Conservation (phyloP, 2,888 invertebrate species). For the Adineta ricciae region DNA sequence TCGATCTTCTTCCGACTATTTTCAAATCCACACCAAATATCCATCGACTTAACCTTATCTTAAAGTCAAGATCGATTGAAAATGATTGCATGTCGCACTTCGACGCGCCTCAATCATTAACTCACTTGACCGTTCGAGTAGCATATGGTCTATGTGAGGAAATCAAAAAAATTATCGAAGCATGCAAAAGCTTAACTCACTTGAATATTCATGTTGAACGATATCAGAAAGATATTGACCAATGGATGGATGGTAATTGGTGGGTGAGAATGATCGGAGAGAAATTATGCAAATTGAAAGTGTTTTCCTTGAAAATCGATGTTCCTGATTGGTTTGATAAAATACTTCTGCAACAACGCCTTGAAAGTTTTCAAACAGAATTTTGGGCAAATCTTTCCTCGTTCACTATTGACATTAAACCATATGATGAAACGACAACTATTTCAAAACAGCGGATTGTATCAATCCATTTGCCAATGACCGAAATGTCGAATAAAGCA, state of each 20-base stretch:
- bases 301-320: neutral
- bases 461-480: neutral
- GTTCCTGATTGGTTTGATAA: neutral
- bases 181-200: neutral
- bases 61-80: neutral
- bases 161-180: neutral
- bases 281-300: neutral
- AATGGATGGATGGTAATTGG: neutral
- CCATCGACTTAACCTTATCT: neutral
- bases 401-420: neutral
- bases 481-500: neutral
- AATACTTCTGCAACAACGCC: neutral
- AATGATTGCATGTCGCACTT: neutral
- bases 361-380: neutral
- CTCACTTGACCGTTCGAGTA: neutral
- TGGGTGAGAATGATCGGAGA: neutral
- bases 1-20: neutral
- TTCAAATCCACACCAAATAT: neutral
- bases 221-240: neutral
- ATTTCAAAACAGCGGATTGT: neutral
- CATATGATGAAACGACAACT: neutral
- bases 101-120: neutral
- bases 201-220: neutral
- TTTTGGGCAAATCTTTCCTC: neutral
- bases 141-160: neutral